phyloP scores from a whole-genome alignment of 2,797 vertebrate genomes.

The Moxostoma hubbsi region DNA sequence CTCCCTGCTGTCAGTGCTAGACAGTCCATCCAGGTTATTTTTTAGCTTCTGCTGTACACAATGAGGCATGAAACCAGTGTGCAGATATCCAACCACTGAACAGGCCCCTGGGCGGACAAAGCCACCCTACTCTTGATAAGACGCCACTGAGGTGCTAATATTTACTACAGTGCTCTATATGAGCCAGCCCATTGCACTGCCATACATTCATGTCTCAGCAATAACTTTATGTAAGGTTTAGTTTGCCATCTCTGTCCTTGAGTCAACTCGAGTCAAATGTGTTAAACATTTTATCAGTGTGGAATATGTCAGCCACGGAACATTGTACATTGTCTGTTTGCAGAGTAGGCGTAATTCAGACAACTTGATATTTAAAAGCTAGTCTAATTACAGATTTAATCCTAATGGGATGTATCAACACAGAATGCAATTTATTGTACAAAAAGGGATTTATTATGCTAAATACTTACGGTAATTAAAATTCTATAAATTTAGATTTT shows the following conservation, averaged over 20 bases:
- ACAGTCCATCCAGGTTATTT: conserved; percentile 55
- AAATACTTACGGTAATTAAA: neutral
- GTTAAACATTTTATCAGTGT: neutral
- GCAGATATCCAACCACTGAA: conserved; percentile 46
- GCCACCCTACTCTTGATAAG: conserved; percentile 50
- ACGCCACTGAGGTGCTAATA: conserved; percentile 39
- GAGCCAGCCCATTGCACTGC: conserved; percentile 12
- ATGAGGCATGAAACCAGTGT: conserved; percentile 47
- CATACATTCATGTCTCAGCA: neutral
- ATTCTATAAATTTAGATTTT: neutral
- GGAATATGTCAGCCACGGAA: conserved; percentile 10
- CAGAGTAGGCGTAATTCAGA: conserved; percentile 20
- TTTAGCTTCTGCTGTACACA: conserved; percentile 55
- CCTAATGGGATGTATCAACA: neutral
- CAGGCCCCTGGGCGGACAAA: conserved; percentile 48
- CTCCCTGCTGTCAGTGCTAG: conserved; percentile 51
- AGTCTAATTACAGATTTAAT: neutral
- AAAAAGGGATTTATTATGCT: conserved; percentile 26
- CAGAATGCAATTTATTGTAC: neutral
- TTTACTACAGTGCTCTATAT: conserved; percentile 19
- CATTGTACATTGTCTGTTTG: neutral
- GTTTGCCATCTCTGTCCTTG: conserved; percentile 34
- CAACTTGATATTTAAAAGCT: neutral
- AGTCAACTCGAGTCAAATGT: conserved; percentile 16
- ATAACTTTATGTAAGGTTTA: conserved; percentile 18